Evolutionary conservation across 2,797 vertebrate species (phyloP), one percentile per base, ranked within the genome.

Genomic region (Microchirus variegatus): DNA sequence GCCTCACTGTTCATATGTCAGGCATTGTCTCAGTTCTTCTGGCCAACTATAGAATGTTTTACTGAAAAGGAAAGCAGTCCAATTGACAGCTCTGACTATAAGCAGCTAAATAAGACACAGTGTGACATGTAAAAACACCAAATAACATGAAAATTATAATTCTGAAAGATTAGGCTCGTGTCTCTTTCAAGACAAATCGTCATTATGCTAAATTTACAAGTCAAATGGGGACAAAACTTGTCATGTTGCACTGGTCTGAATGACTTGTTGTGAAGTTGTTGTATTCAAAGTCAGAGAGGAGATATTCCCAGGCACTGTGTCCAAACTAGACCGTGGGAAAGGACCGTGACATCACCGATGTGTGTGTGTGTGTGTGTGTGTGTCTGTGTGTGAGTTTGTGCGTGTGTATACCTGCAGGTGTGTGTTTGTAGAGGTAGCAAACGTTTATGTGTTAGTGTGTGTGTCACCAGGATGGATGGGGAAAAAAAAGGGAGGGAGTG

Each of bases 391-490:
- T 18, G 15, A 9, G 15, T 43, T 5, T 18, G 16, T 19, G 16
- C 11, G 44, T 18, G 16, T 19, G 12, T 42, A 14, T 42, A 3
- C 12, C 40, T 42, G 40, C 13, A 13, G 40, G 40, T 42, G 12
- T 12, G 13, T 14, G 13, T 42, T 13, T 42, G 22, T 12, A 6
- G 11, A 4, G 5, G 22, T n/a, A 8, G 14, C 1, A 8, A 10
- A 18, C 1, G 16, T 17, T 9, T 16, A 2, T n/a, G 26, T 36
- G 5, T 11, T n/a, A 2, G 26, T 15, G 15, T 49, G 22, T 40
- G 51, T 18, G 36, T 19, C 31, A 51, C 15, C 50, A 16, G 36
- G 37, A 18, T 9, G 58, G 57, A 36, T 61, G 48, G 49, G 40
- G 12, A 42, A 18, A 37, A 31, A 9, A 50, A 18, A 43, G 18